Evolutionary conservation across 2,888 invertebrate species (phyloP).

Genomic region (Smittia sp.): DNA sequence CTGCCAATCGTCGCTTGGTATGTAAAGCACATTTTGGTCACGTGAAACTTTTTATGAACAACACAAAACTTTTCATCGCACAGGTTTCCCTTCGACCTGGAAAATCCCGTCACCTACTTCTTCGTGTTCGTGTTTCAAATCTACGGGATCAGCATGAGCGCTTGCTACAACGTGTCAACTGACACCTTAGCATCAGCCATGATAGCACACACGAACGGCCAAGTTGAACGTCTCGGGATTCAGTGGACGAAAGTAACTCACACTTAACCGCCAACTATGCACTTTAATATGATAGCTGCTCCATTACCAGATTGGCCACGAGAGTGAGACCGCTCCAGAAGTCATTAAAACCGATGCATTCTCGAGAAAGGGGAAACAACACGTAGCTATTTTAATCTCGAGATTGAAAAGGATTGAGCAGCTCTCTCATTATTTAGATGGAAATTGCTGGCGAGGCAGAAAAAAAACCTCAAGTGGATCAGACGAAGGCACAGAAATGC

Average conservation of each 20-base stretch:
- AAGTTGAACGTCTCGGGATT: slow-evolving; percentile 32
- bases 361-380: background rate
- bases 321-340: background rate
- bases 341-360: slow-evolving; percentile 21
- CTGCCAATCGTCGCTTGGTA: slow-evolving; percentile 35
- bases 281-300: no score
- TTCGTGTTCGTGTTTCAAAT: slow-evolving; percentile 29
- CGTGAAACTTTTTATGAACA: slow-evolving; percentile 10
- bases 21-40: background rate
- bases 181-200: slow-evolving; percentile 32
- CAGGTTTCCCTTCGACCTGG: slow-evolving; percentile 31
- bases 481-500: background rate
- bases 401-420: background rate
- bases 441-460: background rate
- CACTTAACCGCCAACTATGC: background rate
- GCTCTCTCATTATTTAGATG: background rate
- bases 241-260: slow-evolving; percentile 26
- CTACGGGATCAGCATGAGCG: slow-evolving; percentile 23
- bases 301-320: slow-evolving; percentile 27
- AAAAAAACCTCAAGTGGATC: background rate
- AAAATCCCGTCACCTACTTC: background rate
- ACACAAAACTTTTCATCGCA: background rate
- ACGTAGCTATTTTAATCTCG: background rate
- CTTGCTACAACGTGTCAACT: slow-evolving; percentile 23
- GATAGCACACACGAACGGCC: slow-evolving; percentile 23